A percentile compares a stretch with the other conserved stretches of the same genome.
Conservation (phyloP, 2,113 vertebrate species). For the Balaeniceps rex region DNA sequence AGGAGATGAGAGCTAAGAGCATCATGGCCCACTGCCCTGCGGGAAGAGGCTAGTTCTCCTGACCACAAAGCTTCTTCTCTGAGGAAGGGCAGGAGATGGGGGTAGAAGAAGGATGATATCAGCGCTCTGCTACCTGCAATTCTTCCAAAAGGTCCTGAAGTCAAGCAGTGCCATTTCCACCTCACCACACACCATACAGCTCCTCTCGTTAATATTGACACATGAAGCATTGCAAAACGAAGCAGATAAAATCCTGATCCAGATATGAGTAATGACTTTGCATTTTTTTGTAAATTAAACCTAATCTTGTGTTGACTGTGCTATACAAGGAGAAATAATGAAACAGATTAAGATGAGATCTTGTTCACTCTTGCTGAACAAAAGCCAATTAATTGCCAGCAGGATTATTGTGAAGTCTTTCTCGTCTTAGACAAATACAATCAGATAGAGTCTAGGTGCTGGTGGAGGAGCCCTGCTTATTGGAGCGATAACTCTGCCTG, state of each 20-base stretch:
- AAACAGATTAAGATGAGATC: constrained; percentile 74
- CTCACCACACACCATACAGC: neutral
- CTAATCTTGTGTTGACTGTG: constrained; percentile 76
- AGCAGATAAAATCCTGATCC: constrained; percentile 43
- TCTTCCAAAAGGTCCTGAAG: neutral
- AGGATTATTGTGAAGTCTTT: constrained; percentile 32
- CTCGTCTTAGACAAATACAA: neutral
- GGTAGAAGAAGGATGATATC: neutral
- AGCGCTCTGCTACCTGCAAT: neutral
- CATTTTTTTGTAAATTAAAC: constrained; percentile 68
- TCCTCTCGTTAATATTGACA: neutral
- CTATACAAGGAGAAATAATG: constrained; percentile 72
- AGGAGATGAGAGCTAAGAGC: neutral
- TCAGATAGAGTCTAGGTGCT: neutral
- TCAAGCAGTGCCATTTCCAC: neutral
- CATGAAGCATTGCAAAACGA: neutral
- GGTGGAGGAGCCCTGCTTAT: neutral
- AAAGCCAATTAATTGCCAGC: constrained; percentile 72
- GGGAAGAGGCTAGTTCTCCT: neutral
- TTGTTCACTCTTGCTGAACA: constrained; percentile 70
- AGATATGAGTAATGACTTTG: constrained; percentile 58
- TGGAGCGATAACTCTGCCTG: neutral
- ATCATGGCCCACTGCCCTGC: neutral
- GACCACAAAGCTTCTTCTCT: neutral
- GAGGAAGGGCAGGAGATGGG: neutral